These are phyloP conservation scores for Proisotoma minuta DNA, from an alignment of 2,888 invertebrate species.

Conservation along the genomic window DNA sequence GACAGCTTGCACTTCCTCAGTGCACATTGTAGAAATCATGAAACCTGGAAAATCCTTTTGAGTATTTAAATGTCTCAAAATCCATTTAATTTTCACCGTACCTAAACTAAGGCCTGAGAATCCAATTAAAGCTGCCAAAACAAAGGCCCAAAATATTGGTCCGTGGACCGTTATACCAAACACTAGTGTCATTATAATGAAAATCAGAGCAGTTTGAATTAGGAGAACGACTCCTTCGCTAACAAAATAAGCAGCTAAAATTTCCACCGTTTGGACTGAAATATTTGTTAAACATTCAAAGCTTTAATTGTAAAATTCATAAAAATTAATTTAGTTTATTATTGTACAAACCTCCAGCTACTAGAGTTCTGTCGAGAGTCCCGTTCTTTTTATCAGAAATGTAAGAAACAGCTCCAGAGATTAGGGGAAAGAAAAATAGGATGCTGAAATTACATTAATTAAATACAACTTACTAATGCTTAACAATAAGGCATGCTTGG, in stretches of 20 bases:
- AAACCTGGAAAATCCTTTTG: slow-evolving; percentile 57
- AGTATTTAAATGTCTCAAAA: neutral
- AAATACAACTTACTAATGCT: neutral
- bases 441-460: slow-evolving; percentile 20
- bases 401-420: slow-evolving; percentile 38
- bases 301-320: too few species aligned
- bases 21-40: slow-evolving; percentile 86
- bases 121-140: slow-evolving; percentile 27
- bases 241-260: slow-evolving; percentile 27
- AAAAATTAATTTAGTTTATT: too few species aligned
- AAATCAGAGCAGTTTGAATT: slow-evolving; percentile 30
- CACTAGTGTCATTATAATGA: slow-evolving; percentile 29
- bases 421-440: slow-evolving; percentile 36
- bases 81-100: neutral
- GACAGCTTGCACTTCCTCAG: slow-evolving; percentile 85
- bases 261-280: slow-evolving; percentile 27
- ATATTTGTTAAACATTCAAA: too few species aligned
- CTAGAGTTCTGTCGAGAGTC: slow-evolving; percentile 35
- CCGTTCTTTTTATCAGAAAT: slow-evolving; percentile 42
- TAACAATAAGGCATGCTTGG: neutral
- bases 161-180: slow-evolving; percentile 33
- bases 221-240: slow-evolving; percentile 29
- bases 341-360: too few species aligned
- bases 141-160: slow-evolving; percentile 26
- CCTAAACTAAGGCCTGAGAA: slow-evolving; percentile 27